Conservation (phyloP, 2,888 invertebrate genomes). For the Hemaris fuciformis region DNA sequence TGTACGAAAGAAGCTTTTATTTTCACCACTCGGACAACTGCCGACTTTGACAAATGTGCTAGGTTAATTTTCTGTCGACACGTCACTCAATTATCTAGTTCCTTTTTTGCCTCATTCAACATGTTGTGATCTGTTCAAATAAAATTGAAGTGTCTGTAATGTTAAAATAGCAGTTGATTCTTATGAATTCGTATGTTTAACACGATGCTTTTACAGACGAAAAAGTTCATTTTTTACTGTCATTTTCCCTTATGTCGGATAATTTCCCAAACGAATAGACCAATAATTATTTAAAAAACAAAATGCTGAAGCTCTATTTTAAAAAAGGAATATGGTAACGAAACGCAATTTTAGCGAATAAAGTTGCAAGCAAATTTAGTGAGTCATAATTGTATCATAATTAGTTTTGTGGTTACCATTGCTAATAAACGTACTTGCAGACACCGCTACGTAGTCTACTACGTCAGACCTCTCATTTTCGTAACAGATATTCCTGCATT, state of each 20-base stretch:
- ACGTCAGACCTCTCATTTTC: neutral
- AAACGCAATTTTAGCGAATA: neutral
- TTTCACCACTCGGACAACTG: conserved; percentile 29
- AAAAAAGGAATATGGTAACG: no score
- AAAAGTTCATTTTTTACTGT: no score
- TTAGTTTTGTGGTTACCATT: no score
- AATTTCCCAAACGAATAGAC: no score
- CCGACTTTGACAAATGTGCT: conserved; percentile 40
- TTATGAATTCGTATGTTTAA: no score
- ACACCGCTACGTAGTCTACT: neutral
- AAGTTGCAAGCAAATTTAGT: neutral
- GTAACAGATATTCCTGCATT: neutral
- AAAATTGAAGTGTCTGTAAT: neutral
- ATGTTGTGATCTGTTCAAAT: neutral
- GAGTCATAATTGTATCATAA: neutral
- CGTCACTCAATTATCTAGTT: conserved; percentile 22
- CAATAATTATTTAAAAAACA: no score
- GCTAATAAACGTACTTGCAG: neutral
- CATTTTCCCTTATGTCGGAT: no score
- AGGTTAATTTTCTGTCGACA: conserved; percentile 38
- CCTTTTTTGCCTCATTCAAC: no score
- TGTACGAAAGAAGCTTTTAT: conserved; percentile 42
- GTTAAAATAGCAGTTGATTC: no score
- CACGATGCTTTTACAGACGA: no score
- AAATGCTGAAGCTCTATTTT: no score